Conservation (phyloP, 1,140 invertebrate species). For the Reticulitermes speratus region DNA sequence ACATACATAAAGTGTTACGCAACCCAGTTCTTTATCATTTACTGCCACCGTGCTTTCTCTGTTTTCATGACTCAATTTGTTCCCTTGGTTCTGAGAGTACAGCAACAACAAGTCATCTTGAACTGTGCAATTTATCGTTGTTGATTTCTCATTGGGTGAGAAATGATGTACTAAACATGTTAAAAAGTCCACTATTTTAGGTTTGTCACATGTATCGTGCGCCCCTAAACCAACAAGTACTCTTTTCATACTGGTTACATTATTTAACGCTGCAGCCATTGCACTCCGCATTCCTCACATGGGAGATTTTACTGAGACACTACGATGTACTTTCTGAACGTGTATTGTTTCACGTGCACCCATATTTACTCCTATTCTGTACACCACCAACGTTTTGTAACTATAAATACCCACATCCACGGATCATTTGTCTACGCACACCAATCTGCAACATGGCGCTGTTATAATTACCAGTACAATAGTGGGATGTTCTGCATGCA, state of each 20-base stretch:
- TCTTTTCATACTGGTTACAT: not conserved
- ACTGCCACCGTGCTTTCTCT: not conserved
- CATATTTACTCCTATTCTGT: too few relatives aligned
- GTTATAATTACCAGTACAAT: too few relatives aligned
- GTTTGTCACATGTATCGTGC: not conserved
- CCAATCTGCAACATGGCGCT: too few relatives aligned
- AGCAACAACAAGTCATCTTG: constrained; percentile 27
- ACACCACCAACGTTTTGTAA: too few relatives aligned
- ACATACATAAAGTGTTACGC: not conserved
- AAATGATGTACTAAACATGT: constrained; percentile 25
- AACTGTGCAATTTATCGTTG: not conserved
- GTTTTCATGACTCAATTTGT: not conserved
- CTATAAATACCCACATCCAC: too few relatives aligned
- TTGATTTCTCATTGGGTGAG: not conserved
- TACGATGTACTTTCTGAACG: too few relatives aligned
- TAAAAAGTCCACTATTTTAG: not conserved
- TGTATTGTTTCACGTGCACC: too few relatives aligned
- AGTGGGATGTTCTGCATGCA: too few relatives aligned
- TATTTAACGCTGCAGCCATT: too few relatives aligned
- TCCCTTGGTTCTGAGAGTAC: not conserved
- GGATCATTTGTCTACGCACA: too few relatives aligned
- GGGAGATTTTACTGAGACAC: too few relatives aligned
- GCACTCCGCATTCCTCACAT: too few relatives aligned
- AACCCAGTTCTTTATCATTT: not conserved
- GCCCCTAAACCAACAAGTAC: not conserved